These are phyloP conservation scores for Platysternon megacephalum DNA, from an alignment of 2,113 vertebrate genomes.

Conservation along the genomic window DNA sequence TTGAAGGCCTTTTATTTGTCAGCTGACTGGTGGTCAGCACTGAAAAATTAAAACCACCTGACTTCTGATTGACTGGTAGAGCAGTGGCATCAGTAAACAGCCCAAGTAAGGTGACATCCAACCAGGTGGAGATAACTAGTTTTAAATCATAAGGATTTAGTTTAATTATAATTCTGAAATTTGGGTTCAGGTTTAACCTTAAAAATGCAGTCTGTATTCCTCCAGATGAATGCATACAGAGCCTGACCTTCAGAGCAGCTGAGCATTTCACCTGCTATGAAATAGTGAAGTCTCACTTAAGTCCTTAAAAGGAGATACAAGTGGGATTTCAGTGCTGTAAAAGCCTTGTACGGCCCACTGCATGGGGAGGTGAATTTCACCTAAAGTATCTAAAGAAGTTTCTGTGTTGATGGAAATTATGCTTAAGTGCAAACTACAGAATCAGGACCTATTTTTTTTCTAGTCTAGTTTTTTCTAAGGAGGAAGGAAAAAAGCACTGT, in stretches of 20 bases:
- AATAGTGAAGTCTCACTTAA: background rate
- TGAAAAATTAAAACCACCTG: background rate
- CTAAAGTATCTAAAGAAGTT: background rate
- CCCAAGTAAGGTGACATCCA: background rate
- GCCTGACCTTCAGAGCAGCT: background rate
- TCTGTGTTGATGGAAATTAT: background rate
- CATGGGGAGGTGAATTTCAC: background rate
- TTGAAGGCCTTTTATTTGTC: background rate
- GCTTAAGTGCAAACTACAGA: background rate
- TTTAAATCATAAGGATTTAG: background rate
- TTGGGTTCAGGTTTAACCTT: background rate
- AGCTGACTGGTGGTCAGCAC: background rate
- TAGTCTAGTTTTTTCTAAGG: background rate
- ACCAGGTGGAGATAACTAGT: background rate
- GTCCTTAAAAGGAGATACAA: background rate
- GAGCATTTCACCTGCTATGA: background rate
- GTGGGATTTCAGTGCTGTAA: background rate
- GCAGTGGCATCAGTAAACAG: background rate
- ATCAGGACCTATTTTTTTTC: background rate
- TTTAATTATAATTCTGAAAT: conserved; percentile 9
- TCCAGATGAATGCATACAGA: background rate
- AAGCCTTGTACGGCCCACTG: background rate
- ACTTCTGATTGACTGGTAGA: background rate
- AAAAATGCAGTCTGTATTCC: background rate
- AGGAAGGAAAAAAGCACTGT: background rate